Evolutionary conservation across 2,113 vertebrate genomes (phyloP), one percentile per base, ranked within the genome.

Genomic region (Pygathrix nemaeus): DNA sequence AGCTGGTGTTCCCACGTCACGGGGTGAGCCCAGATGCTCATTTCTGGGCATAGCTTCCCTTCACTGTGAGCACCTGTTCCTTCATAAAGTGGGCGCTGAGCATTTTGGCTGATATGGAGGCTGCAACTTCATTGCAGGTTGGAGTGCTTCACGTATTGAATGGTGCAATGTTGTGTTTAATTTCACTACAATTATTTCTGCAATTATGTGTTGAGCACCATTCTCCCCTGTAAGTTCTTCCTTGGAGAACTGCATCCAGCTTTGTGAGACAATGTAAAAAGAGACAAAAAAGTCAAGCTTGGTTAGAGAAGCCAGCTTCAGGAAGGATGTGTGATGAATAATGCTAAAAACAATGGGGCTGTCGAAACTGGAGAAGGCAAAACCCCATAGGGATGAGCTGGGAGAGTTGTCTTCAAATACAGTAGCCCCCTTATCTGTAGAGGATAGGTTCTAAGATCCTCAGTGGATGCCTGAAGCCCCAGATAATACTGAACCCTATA

Each of bases 1-100:
- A 40, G 48, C 38, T 48, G 12, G 43, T 25, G 50, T 80, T 23
- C 35, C 27, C 0, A 0, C 16, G 59, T 50, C 0, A 2, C 25
- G n/a, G 16, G 55, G 61, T 2, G 35, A 84, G 59, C 38, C 38
- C 72, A 25, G 72, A 45, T 72, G 14, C 18, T 72, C 12, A 4
- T 30, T 8, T 1, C 18, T 2, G 81, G 43, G 6, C 25, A 11
- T 10, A 50, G 40, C 11, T 3, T 9, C 59, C 45, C 30, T 30
- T 75, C 18, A 0, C 87, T 8, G 30, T 23, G 88, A 55, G 38
- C 78, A 52, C 57, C 83, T 66, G 80, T 52, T 87, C 32, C 50
- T n/a, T 25, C 59, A 21, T 12, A 32, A 23, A 5, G 27, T 9
- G 14, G 45, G 59, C 32, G 50, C 32, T 11, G 82, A 57, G 43